Evolutionary conservation across 2,888 invertebrate genomes (phyloP).

Genomic region (Macrophya annulata): DNA sequence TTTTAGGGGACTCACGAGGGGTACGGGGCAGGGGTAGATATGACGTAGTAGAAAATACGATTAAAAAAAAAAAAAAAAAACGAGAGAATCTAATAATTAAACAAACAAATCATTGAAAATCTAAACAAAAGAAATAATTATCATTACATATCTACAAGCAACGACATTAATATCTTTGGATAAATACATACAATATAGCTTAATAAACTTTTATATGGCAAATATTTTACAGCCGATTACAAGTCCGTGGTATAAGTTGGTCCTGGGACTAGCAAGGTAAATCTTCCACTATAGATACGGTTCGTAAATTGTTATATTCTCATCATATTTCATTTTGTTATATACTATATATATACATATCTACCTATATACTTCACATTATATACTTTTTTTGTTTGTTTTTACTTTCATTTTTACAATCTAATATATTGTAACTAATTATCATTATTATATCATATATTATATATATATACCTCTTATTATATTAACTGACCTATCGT

Average conservation of each 20-base stretch:
- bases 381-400: slow-evolving; percentile 1
- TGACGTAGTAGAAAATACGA: background rate
- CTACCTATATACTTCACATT: background rate
- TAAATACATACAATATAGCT: slow-evolving; percentile 24
- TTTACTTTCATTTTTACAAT: slow-evolving; percentile 1
- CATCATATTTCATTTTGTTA: slow-evolving; percentile 53
- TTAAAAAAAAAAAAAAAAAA: background rate
- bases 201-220: slow-evolving; percentile 35
- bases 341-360: slow-evolving; percentile 38
- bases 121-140: background rate
- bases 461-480: background rate
- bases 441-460: slow-evolving; percentile 49
- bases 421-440: slow-evolving; percentile 36
- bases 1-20: background rate
- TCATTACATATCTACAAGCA: background rate
- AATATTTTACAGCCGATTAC: slow-evolving; percentile 48
- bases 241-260: slow-evolving; percentile 53
- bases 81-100: background rate
- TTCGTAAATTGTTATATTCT: slow-evolving; percentile 50
- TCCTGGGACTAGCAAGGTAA: slow-evolving; percentile 55
- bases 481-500: slow-evolving; percentile 1
- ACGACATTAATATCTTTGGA: background rate
- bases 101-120: background rate
- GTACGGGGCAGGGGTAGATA: background rate
- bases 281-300: slow-evolving; percentile 44